phyloP scores from a whole-genome alignment of 2,797 vertebrate species.

The Vipera latastei region DNA sequence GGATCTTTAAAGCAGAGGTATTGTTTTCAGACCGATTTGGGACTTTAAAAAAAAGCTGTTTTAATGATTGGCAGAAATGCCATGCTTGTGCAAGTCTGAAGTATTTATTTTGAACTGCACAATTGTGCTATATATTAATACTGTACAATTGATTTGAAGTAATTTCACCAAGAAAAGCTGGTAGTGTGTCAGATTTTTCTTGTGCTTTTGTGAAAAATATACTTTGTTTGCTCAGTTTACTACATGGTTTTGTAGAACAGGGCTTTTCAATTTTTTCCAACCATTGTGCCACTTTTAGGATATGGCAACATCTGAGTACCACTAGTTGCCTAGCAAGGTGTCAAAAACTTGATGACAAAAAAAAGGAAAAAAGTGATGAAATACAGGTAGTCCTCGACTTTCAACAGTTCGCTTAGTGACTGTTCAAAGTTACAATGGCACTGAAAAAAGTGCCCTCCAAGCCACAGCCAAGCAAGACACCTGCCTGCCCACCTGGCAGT shows the following conservation, averaged over 20 bases:
- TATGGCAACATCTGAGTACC: too few species aligned
- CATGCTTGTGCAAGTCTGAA: neutral
- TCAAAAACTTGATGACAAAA: too few species aligned
- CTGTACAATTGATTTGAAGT: conserved; percentile 20
- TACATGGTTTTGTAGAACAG: neutral
- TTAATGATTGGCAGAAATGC: neutral
- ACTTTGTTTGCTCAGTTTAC: neutral
- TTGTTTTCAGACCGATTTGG: neutral
- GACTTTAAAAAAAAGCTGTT: neutral
- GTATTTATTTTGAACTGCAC: neutral
- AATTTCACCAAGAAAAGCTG: neutral
- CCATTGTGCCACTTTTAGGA: too few species aligned
- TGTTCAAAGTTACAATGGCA: too few species aligned
- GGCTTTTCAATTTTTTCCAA: too few species aligned
- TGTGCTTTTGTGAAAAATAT: neutral
- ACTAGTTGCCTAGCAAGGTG: too few species aligned
- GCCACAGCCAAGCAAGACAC: too few species aligned
- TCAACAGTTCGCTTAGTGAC: too few species aligned
- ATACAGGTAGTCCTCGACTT: too few species aligned
- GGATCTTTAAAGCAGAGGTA: neutral
- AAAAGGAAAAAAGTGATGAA: too few species aligned
- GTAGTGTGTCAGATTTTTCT: neutral
- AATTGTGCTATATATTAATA: neutral
- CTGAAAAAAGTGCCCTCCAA: too few species aligned
- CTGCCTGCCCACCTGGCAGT: too few species aligned